phyloP scores from a whole-genome alignment of 2,888 invertebrate genomes.

The Agonopterix arenella region DNA sequence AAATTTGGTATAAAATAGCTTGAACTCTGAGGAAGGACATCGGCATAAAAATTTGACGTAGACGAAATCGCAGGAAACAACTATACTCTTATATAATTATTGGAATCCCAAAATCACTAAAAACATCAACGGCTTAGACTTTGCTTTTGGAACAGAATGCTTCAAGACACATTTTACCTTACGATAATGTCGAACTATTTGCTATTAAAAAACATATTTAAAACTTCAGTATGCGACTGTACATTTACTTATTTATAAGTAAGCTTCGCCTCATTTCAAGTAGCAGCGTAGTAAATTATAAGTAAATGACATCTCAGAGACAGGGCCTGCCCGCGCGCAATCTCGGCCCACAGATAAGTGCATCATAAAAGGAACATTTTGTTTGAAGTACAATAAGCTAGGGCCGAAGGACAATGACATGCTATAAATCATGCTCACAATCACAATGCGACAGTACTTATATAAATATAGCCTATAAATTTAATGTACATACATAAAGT shows the following conservation, averaged over 20 bases:
- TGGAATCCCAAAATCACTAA: too few species aligned
- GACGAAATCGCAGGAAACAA: too few species aligned
- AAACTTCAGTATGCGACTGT: background rate
- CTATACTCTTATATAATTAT: too few species aligned
- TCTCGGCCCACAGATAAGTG: constrained; percentile 30
- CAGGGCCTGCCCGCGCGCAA: constrained; percentile 26
- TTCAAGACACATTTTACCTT: too few species aligned
- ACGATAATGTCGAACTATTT: too few species aligned
- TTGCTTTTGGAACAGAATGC: too few species aligned
- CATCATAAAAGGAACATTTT: constrained; percentile 25
- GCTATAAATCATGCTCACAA: constrained; percentile 19
- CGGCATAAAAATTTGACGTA: too few species aligned
- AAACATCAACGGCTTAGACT: too few species aligned
- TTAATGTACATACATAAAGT: too few species aligned
- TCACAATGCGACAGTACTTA: constrained; percentile 8
- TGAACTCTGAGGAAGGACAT: too few species aligned
- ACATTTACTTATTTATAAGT: constrained; percentile 12
- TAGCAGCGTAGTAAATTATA: constrained; percentile 41
- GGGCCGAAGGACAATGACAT: constrained; percentile 9
- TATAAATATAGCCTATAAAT: background rate
- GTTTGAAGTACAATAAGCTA: constrained; percentile 13
- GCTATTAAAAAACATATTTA: too few species aligned
- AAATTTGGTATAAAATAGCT: too few species aligned
- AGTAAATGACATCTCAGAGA: constrained; percentile 36
- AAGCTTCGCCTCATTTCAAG: constrained; percentile 20